phyloP scores from a whole-genome alignment of 2,113 vertebrate genomes.

The Heptranchias perlo region DNA sequence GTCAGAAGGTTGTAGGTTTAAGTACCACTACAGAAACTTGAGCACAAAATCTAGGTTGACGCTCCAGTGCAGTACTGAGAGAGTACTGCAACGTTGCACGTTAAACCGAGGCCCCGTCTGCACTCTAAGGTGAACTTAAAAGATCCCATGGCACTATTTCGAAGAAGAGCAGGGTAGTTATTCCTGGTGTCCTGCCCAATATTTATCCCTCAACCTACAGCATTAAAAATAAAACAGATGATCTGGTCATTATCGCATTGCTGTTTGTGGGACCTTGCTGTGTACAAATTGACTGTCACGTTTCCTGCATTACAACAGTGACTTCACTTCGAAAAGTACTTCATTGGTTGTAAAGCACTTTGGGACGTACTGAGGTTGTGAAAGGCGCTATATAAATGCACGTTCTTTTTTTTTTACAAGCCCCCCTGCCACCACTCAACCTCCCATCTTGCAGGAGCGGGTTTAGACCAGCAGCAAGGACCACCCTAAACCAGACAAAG shows the following conservation, averaged over 20 bases:
- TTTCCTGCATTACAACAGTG: neutral
- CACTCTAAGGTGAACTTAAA: neutral
- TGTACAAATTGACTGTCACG: neutral
- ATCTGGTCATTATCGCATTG: neutral
- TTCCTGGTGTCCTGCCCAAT: neutral
- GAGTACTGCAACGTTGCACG: neutral
- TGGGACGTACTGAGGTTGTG: neutral
- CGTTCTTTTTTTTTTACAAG: neutral
- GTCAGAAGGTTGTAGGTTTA: neutral
- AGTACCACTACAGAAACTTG: neutral
- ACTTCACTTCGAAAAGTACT: neutral
- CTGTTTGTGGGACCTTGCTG: neutral
- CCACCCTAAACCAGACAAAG: neutral
- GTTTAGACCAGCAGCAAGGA: neutral
- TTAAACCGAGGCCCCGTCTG: neutral
- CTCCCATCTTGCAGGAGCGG: neutral
- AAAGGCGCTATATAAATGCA: neutral
- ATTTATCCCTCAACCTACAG: neutral
- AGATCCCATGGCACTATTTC: neutral
- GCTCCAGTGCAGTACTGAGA: neutral
- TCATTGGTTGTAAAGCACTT: neutral
- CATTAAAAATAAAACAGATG: neutral
- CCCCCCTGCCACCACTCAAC: neutral
- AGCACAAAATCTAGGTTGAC: neutral
- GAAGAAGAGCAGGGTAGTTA: neutral